phyloP scores from a whole-genome alignment of 2,113 vertebrate genomes.

The Centropristis striata region DNA sequence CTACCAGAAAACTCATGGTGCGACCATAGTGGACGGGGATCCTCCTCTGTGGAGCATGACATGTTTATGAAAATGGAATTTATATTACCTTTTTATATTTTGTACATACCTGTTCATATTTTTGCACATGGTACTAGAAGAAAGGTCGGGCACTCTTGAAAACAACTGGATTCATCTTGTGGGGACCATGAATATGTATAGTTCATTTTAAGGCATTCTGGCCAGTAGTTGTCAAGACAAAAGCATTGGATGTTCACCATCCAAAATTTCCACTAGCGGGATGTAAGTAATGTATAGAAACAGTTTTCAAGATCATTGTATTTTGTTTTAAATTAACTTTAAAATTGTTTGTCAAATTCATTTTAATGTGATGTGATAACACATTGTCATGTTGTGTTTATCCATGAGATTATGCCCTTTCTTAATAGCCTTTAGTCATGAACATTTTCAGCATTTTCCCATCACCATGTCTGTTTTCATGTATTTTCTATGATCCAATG shows the following conservation, averaged over 20 bases:
- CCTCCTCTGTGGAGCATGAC: background rate
- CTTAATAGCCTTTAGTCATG: background rate
- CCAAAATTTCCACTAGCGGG: background rate
- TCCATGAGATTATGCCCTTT: background rate
- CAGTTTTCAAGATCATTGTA: background rate
- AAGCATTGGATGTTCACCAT: background rate
- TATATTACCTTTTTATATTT: background rate
- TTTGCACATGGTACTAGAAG: background rate
- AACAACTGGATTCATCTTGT: background rate
- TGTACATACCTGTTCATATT: background rate
- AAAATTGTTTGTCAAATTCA: background rate
- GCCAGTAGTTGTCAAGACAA: background rate
- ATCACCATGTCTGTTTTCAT: background rate
- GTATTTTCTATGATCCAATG: background rate
- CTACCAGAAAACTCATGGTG: background rate
- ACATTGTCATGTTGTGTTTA: background rate
- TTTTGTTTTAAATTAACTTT: background rate
- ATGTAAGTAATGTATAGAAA: background rate
- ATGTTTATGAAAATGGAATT: background rate
- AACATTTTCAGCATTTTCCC: background rate
- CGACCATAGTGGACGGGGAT: background rate
- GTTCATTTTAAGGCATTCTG: background rate
- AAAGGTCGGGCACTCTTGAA: background rate
- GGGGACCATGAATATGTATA: background rate
- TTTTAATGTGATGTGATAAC: conserved; percentile 2